Conservation (phyloP, 37 sponge, comb jelly and placozoan species). For the Hexactinellida sp. region DNA sequence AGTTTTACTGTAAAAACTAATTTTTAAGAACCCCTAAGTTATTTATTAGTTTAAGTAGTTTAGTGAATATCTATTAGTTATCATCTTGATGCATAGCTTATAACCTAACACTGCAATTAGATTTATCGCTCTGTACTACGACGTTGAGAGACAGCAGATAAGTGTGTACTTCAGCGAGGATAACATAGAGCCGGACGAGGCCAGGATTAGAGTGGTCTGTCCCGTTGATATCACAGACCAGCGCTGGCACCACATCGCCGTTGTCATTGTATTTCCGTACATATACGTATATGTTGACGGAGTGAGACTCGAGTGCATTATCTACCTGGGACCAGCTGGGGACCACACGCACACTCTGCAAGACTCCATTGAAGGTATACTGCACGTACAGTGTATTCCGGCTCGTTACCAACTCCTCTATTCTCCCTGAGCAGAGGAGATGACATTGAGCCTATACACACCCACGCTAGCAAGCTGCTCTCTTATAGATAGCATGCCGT, state of each 20-base stretch:
- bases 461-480: conserved; percentile 5
- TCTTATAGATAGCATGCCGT: not conserved
- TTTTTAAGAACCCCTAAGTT: no score
- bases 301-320: not conserved
- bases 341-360: not conserved
- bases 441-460: conserved; percentile 14
- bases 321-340: not conserved
- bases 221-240: not conserved
- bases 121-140: not conserved
- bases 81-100: not conserved
- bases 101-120: not conserved
- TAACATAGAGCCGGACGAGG: not conserved
- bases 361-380: not conserved
- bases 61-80: not conserved
- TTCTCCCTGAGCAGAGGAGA: not conserved
- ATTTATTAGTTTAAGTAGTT: no score
- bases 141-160: not conserved
- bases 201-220: not conserved
- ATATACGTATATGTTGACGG: not conserved
- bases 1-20: no score
- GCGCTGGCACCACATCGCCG: not conserved
- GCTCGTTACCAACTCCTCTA: conserved; percentile 14
- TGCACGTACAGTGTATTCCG: not conserved
- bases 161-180: not conserved
- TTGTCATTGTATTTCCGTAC: not conserved